Percentiles rank a stretch among this genome's conserved stretches.
phyloP scores from a whole-genome alignment of 2,113 vertebrate species.

The Sminthopsis crassicaudata region DNA sequence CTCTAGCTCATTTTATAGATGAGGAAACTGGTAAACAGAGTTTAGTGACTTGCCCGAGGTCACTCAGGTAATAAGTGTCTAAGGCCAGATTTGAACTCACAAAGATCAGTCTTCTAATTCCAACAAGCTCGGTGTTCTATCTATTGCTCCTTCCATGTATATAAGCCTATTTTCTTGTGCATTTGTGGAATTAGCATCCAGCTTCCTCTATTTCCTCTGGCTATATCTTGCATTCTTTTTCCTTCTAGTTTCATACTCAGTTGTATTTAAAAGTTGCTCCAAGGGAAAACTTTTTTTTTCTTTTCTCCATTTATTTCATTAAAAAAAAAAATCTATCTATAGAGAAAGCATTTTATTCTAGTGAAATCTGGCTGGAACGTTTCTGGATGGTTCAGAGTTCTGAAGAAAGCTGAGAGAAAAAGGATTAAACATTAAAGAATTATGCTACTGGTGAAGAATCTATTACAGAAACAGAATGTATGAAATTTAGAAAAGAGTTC shows the following conservation, averaged over 20 bases:
- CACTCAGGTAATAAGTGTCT: too few relatives aligned
- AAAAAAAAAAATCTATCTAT: background rate
- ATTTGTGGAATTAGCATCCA: background rate
- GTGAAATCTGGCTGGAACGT: background rate
- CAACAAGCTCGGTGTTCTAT: too few relatives aligned
- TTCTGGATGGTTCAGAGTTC: background rate
- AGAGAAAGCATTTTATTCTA: slow-evolving; percentile 10
- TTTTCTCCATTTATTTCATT: background rate
- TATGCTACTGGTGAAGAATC: slow-evolving; percentile 4
- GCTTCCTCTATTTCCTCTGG: background rate
- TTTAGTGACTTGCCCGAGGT: too few relatives aligned
- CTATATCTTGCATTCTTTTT: background rate
- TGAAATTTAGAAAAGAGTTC: background rate
- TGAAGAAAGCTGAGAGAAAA: background rate
- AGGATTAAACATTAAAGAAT: slow-evolving; percentile 9
- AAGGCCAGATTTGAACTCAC: too few relatives aligned
- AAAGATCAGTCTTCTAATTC: too few relatives aligned
- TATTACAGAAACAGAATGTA: background rate
- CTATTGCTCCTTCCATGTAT: background rate
- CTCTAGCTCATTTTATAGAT: background rate
- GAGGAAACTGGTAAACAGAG: too few relatives aligned
- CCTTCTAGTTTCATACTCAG: background rate
- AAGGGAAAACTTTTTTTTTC: background rate
- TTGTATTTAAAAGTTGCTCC: background rate
- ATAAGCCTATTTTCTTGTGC: background rate